phyloP scores from a whole-genome alignment of 92 coral and sea anemone genomes.

The Porites divaricata region DNA sequence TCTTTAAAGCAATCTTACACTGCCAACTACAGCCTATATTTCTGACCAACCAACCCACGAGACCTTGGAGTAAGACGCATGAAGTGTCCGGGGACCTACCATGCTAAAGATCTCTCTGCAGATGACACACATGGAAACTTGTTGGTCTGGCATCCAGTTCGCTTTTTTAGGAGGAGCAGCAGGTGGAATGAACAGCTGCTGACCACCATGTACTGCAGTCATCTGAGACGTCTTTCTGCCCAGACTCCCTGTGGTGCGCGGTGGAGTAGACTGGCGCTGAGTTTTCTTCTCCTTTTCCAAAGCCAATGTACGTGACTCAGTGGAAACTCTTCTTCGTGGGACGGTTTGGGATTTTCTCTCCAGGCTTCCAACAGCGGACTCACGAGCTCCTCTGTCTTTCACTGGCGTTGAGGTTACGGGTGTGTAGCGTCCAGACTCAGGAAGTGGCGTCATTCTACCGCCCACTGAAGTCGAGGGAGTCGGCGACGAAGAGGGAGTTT shows the following conservation, averaged over 20 bases:
- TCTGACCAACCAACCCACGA: not conserved
- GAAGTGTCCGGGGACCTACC: slow-evolving; percentile 47
- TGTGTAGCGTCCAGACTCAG: slow-evolving; percentile 59
- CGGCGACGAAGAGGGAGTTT: slow-evolving; percentile 62
- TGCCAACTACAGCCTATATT: not conserved
- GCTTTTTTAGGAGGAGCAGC: slow-evolving; percentile 82
- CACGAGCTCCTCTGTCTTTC: slow-evolving; percentile 53
- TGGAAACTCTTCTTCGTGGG: slow-evolving; percentile 25
- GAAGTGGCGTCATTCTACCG: slow-evolving; percentile 49
- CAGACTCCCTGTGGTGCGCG: slow-evolving; percentile 42
- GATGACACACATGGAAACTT: slow-evolving; percentile 85
- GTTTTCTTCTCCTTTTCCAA: slow-evolving; percentile 22
- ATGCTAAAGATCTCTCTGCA: slow-evolving; percentile 92
- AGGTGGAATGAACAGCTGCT: slow-evolving; percentile 74
- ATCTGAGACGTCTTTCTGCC: slow-evolving; percentile 45
- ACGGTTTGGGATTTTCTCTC: slow-evolving; percentile 26
- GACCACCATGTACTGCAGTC: slow-evolving; percentile 36
- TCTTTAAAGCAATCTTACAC: too few species aligned
- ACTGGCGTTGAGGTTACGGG: slow-evolving; percentile 57
- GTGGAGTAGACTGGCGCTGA: slow-evolving; percentile 44
- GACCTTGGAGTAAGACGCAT: not conserved
- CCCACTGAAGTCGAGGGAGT: slow-evolving; percentile 43
- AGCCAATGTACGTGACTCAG: slow-evolving; percentile 7
- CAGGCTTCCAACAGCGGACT: slow-evolving; percentile 56
- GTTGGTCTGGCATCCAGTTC: slow-evolving; percentile 93